A percentile compares a stretch with the other conserved stretches of the same genome.
Evolutionary conservation across 2,888 invertebrate genomes (phyloP).

Genomic region (Cetonia aurata): DNA sequence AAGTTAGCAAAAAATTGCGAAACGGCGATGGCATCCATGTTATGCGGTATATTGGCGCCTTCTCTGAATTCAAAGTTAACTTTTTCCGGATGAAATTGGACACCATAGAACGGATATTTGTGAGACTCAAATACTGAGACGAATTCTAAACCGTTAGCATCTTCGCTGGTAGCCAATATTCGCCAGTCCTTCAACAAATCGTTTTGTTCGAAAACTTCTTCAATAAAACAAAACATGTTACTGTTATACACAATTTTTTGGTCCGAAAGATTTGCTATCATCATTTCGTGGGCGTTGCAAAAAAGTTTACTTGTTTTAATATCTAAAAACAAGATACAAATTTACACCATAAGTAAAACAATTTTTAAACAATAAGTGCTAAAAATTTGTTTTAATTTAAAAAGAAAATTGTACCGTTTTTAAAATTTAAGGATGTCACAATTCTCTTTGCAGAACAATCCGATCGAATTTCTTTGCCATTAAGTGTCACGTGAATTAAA

Average conservation of each 20-base stretch:
- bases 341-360: not conserved
- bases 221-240: conserved; percentile 66
- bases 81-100: conserved; percentile 95
- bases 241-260: conserved; percentile 81
- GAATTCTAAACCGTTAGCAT: conserved; percentile 75
- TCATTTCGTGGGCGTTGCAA: conserved; percentile 70
- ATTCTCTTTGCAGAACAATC: conserved; percentile 73
- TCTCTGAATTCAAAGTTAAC: conserved; percentile 81
- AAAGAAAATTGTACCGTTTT: conserved; percentile 68
- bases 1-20: conserved; percentile 86
- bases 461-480: conserved; percentile 72
- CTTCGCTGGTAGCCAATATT: conserved; percentile 78
- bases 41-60: conserved; percentile 75
- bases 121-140: conserved; percentile 83
- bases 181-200: conserved; percentile 75
- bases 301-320: conserved; percentile 76
- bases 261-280: conserved; percentile 71
- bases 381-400: not conserved
- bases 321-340: conserved; percentile 65
- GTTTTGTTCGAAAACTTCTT: conserved; percentile 67
- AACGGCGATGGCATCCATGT: conserved; percentile 71
- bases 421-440: conserved; percentile 77
- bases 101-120: conserved; percentile 84
- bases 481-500: conserved; percentile 74
- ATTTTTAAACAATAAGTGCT: not conserved